Percentiles rank a stretch among this genome's conserved stretches.
Evolutionary conservation across 2,113 vertebrate species (phyloP).

Genomic region (Bettongia penicillata): DNA sequence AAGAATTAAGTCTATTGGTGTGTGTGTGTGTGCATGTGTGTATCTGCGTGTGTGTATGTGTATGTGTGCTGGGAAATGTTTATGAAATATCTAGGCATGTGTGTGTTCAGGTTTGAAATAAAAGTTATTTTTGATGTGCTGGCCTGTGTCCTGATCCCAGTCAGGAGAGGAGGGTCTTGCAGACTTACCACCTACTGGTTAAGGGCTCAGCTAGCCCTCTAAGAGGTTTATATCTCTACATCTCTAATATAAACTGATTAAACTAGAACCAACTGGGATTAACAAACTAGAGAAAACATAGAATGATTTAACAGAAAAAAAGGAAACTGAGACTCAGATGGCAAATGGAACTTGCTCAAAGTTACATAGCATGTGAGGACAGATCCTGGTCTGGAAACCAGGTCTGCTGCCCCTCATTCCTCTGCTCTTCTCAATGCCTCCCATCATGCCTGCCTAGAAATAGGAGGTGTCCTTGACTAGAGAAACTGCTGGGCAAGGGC

Average conservation of each 20-base stretch:
- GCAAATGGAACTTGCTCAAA: background rate
- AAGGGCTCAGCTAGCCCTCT: background rate
- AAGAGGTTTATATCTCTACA: background rate
- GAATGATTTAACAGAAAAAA: background rate
- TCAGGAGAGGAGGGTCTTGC: conserved; percentile 10
- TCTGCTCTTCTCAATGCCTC: background rate
- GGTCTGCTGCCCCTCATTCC: background rate
- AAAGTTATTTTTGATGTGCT: conserved; percentile 76
- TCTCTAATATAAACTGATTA: background rate
- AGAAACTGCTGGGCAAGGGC: background rate
- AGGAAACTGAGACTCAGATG: background rate
- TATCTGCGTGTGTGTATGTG: background rate
- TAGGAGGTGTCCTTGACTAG: background rate
- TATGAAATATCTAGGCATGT: background rate
- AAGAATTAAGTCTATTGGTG: conserved; percentile 65
- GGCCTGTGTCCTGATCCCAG: conserved; percentile 10
- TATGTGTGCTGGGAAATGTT: conserved; percentile 26
- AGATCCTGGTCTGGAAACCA: background rate
- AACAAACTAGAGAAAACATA: background rate
- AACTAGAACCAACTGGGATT: background rate
- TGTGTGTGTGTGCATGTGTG: conserved; percentile 20
- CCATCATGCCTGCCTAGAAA: background rate
- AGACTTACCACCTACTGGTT: background rate
- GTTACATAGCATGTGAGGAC: background rate
- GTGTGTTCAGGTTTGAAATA: conserved; percentile 76